Evolutionary conservation across 2,113 vertebrate species (phyloP).

Genomic region (Cromileptes altivelis): DNA sequence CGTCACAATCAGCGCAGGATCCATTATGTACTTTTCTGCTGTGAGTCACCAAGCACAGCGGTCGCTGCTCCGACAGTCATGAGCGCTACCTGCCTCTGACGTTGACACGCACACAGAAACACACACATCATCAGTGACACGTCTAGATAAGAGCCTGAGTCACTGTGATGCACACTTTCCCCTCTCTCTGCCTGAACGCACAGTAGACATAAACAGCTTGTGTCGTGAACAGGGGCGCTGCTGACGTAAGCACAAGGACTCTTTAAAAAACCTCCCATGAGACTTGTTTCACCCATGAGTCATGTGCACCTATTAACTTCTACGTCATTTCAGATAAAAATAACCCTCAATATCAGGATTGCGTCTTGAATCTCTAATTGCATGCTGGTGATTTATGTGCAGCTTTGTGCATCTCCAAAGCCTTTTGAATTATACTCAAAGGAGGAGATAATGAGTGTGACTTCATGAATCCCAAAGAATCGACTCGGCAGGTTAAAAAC

Average conservation of each 20-base stretch:
- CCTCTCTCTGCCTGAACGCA: neutral
- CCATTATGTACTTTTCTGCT: constrained; percentile 43
- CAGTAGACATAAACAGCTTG: constrained; percentile 32
- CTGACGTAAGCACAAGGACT: constrained; percentile 40
- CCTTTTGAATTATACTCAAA: constrained; percentile 8
- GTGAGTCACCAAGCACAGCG: constrained; percentile 71
- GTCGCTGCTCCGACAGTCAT: constrained; percentile 42
- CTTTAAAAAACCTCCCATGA: constrained; percentile 40
- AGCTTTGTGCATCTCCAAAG: neutral
- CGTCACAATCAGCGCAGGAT: constrained; percentile 41
- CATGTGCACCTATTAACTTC: constrained; percentile 57
- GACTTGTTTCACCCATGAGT: constrained; percentile 60
- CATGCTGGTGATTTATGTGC: constrained; percentile 16
- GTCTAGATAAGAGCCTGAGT: constrained; percentile 58
- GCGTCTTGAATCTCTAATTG: constrained; percentile 29
- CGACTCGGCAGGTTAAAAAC: constrained; percentile 53
- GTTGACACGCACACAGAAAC: neutral
- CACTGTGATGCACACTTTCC: constrained; percentile 51
- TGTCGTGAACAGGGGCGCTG: constrained; percentile 17
- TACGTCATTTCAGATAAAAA: constrained; percentile 53
- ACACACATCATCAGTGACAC: constrained; percentile 28
- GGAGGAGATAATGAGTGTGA: constrained; percentile 44
- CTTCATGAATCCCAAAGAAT: constrained; percentile 36
- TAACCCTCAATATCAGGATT: constrained; percentile 34
- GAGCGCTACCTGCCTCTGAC: constrained; percentile 72